Evolutionary conservation across 2,888 invertebrate genomes (phyloP).

Genomic region (Tetragonula carbonaria): DNA sequence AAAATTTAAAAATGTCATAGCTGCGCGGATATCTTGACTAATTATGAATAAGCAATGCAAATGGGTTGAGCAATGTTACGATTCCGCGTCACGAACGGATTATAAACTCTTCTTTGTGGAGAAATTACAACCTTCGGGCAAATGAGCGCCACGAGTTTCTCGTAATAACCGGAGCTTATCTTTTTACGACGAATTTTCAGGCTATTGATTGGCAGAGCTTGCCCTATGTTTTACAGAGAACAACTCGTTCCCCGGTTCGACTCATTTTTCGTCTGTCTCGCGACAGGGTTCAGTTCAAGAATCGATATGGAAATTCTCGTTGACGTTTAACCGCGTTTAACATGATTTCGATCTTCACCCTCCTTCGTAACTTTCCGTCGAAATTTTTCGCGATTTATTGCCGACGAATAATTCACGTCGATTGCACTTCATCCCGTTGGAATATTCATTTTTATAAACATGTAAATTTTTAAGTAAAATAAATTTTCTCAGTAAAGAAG

Average conservation of each 20-base stretch:
- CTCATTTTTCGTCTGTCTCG: constrained; percentile 19
- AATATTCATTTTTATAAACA: no score
- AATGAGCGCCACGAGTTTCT: constrained; percentile 42
- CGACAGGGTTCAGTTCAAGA: background rate
- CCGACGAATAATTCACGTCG: background rate
- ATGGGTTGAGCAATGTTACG: constrained; percentile 57
- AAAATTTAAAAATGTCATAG: constrained; percentile 55
- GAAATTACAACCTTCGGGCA: constrained; percentile 53
- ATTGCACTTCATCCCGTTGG: background rate
- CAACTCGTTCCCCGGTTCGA: background rate
- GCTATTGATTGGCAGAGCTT: constrained; percentile 29
- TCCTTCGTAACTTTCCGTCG: background rate
- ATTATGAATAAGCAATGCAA: constrained; percentile 60
- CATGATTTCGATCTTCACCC: background rate
- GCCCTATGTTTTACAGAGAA: background rate
- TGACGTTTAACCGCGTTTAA: background rate
- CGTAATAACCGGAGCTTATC: constrained; percentile 47
- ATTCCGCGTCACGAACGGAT: constrained; percentile 58
- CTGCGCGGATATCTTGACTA: constrained; percentile 53
- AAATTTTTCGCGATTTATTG: background rate
- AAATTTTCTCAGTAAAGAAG: background rate
- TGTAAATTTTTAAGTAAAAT: background rate
- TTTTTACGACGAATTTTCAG: constrained; percentile 49
- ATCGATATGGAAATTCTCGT: constrained; percentile 25
- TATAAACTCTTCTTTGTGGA: constrained; percentile 57